Evolutionary conservation across 2,888 invertebrate species (phyloP).

Genomic region (Craniophora ligustri): DNA sequence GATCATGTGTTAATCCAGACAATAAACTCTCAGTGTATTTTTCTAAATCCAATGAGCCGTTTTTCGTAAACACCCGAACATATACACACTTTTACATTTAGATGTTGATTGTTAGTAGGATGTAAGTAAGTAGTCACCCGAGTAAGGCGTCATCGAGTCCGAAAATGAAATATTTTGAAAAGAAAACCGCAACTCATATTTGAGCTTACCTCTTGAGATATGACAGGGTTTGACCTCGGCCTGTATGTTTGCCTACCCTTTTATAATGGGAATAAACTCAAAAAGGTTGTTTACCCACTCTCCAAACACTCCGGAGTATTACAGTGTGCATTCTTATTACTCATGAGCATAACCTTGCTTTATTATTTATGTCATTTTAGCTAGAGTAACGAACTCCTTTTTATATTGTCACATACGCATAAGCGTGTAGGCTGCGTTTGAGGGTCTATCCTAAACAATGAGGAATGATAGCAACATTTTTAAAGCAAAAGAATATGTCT

Average conservation of each 20-base stretch:
- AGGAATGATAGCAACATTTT: background rate
- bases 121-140: conserved; percentile 26
- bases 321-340: conserved; percentile 44
- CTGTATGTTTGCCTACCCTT: conserved; percentile 46
- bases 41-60: no score
- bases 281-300: conserved; percentile 48
- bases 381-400: conserved; percentile 23
- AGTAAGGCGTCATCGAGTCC: conserved; percentile 27
- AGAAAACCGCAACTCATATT: conserved; percentile 41
- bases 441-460: background rate
- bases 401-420: conserved; percentile 25
- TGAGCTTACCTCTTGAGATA: conserved; percentile 55
- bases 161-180: conserved; percentile 34
- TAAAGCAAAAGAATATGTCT: background rate
- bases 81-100: no score
- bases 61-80: no score
- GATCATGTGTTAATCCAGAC: no score
- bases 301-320: conserved; percentile 45
- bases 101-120: no score
- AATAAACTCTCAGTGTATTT: no score
- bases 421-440: conserved; percentile 4
- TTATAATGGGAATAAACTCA: conserved; percentile 51
- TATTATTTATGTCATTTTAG: conserved; percentile 46
- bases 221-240: conserved; percentile 56
- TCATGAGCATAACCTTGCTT: conserved; percentile 37